phyloP scores from a whole-genome alignment of 2,888 invertebrate genomes.

The Creontiades dilutus region DNA sequence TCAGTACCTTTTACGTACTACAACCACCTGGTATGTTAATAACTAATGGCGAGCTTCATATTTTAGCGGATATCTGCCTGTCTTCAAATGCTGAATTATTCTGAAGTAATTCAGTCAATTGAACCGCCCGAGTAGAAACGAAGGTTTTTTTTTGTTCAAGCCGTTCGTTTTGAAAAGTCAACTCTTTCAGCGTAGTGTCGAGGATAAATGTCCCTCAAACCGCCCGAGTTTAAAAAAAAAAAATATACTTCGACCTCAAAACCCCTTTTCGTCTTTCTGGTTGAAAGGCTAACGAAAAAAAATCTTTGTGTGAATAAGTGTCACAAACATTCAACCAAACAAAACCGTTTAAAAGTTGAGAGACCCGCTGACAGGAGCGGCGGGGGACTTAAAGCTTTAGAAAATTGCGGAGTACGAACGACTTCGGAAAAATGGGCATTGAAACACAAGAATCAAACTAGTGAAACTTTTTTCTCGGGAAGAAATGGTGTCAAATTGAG shows the following conservation, averaged over 20 bases:
- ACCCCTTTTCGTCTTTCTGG: background rate
- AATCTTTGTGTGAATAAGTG: slow-evolving; percentile 19
- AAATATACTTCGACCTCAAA: background rate
- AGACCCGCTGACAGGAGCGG: background rate
- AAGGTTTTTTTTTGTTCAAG: background rate
- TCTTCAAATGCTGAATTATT: no score
- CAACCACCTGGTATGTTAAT: no score
- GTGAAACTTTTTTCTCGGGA: background rate
- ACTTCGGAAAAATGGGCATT: slow-evolving; percentile 7
- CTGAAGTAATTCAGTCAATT: background rate
- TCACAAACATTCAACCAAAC: slow-evolving; percentile 19
- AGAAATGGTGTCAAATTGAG: no score
- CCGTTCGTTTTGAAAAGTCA: background rate
- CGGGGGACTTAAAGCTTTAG: background rate
- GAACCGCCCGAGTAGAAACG: background rate
- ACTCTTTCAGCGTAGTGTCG: background rate
- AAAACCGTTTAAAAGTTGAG: slow-evolving; percentile 2
- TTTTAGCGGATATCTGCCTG: no score
- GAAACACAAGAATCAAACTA: background rate
- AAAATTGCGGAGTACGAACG: background rate
- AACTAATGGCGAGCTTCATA: no score
- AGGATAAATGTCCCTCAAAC: background rate
- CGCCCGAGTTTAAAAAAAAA: background rate
- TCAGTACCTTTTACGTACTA: no score
- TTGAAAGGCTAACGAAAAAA: background rate